A percentile compares a stretch with the other conserved stretches of the same genome.
Evolutionary conservation across 37 sponge, comb jelly and placozoan species (phyloP).

Genomic region (Aplysina aerophoba): DNA sequence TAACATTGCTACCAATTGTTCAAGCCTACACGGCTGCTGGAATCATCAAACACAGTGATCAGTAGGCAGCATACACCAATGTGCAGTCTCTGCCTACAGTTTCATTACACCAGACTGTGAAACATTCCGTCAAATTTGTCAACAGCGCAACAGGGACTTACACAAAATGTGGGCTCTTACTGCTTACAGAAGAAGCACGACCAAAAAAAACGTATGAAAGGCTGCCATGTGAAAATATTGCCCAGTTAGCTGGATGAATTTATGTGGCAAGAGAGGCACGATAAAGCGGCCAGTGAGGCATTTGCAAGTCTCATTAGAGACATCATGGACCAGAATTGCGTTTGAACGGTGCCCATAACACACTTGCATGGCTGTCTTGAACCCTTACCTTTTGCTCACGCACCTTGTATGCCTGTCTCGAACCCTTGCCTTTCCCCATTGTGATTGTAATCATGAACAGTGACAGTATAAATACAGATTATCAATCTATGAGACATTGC

Average conservation of each 20-base stretch:
- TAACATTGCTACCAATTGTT: conserved; percentile 68
- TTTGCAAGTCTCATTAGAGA: conserved; percentile 29
- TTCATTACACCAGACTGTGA: conserved; percentile 43
- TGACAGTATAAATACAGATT: no score
- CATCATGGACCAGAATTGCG: conserved; percentile 44
- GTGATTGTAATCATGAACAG: no score
- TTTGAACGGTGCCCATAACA: background rate
- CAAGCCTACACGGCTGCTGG: conserved; percentile 50
- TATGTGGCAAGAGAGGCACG: conserved; percentile 70
- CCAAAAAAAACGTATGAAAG: conserved; percentile 64
- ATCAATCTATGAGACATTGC: no score
- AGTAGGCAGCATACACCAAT: conserved; percentile 60
- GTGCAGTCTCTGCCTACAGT: conserved; percentile 44
- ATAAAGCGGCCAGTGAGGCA: background rate
- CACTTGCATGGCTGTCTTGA: no score
- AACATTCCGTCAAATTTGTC: conserved; percentile 62
- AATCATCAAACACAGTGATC: conserved; percentile 49
- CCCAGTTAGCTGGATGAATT: conserved; percentile 74
- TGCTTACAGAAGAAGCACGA: conserved; percentile 60
- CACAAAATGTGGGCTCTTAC: conserved; percentile 60
- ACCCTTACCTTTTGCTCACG: no score
- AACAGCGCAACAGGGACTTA: conserved; percentile 55
- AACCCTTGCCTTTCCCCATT: no score
- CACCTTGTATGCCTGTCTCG: no score
- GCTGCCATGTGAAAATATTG: conserved; percentile 27